Conservation (phyloP, 2,113 vertebrate genomes). For the Sigmodon hispidus region DNA sequence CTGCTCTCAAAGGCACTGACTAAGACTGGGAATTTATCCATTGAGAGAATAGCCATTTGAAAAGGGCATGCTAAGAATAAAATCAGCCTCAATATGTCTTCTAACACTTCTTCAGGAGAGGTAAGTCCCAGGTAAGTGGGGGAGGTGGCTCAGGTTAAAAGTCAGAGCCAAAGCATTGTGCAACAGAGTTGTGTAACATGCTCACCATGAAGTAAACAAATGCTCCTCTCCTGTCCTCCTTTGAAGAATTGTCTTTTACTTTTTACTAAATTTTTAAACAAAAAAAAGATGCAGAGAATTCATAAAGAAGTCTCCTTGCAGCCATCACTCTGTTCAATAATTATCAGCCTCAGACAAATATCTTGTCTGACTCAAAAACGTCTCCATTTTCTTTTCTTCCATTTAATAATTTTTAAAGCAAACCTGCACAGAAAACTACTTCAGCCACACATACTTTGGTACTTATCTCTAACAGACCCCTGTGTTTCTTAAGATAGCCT, state of each 20-base stretch:
- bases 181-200: neutral
- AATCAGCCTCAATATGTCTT: neutral
- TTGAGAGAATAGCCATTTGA: neutral
- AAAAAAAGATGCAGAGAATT: neutral
- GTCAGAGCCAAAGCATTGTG: neutral
- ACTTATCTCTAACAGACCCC: neutral
- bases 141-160: neutral
- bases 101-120: neutral
- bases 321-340: neutral
- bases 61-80: conserved; percentile 20
- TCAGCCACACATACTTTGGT: neutral
- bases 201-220: neutral
- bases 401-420: neutral
- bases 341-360: neutral
- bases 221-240: neutral
- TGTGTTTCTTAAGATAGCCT: conserved; percentile 1
- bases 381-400: neutral
- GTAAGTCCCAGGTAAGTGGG: neutral
- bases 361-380: neutral
- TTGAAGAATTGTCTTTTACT: neutral
- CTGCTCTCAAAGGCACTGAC: neutral
- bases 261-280: conserved; percentile 27
- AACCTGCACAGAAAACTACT: neutral
- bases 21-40: neutral
- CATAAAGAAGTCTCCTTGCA: neutral